Base-by-base conservation (phyloP, 2,113 vertebrate genomes). In the Perognathus longimembris region DNA sequence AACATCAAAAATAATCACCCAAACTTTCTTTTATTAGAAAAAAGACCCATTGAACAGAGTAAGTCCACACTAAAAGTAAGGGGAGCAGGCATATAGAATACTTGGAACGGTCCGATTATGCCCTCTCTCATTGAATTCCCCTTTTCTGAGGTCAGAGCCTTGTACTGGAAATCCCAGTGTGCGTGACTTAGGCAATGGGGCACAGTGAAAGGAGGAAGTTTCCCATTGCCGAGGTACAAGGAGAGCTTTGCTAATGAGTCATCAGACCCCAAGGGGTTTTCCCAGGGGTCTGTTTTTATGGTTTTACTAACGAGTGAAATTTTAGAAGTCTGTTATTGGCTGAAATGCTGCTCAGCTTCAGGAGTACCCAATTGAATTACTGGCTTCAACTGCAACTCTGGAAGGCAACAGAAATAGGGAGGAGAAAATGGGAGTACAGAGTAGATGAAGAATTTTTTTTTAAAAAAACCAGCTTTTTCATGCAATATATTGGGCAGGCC, bases 261-360 rank as follows among this genome's bases (percentile, higher is more conserved):
- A 94, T 45, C 71, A 28, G 12, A 20, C 61, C 54, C 34, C 28
- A 32, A 61, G 69, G 24, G 57, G 7, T 80, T 82, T 34, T 69
- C 1, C 12, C 17, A 67, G 63, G 17, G 63, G 22, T 78, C 67
- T 85, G 64, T 75, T 93, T 90, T 36, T 45, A 61, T 59, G 24
- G 5, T 42, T 88, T 88, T 42, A 88, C 32, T 79, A 67, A 87
- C 54, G 45, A 94, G 92, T 34, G 71, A 63, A 32, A 85, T 81
- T 93, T 93, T 89, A 75, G 67, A 90, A 95, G 42, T 28, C 34
- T 77, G 10, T 95, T 81, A 73, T 15, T 90, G 40, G 14, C 69
- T 79, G 21, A 80, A 92, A 89, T 7, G 20, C 63, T 83, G 54
- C 88, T 89, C 21, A 66, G n/a, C 64, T 94, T 91, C 77, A 82